A percentile compares a stretch with the other conserved stretches of the same genome.
Conservation (phyloP, 2,113 vertebrate genomes). For the Heterotilapia buettikoferi region DNA sequence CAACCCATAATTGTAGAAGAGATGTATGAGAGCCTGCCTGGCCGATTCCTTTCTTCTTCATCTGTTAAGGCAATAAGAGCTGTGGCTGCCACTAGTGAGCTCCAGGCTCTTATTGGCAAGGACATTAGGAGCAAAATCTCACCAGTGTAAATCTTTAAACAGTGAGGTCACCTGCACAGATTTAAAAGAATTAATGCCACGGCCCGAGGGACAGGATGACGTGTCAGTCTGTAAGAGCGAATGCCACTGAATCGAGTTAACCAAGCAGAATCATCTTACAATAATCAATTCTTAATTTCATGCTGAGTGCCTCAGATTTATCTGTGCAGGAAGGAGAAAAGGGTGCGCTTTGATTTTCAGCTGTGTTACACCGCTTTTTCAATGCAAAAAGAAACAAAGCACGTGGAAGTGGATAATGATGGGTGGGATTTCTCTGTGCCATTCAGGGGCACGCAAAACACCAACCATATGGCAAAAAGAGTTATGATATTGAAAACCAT, state of each 20-base stretch:
- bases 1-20: conserved; percentile 22
- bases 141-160: conserved; percentile 66
- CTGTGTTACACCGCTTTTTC: background rate
- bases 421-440: background rate
- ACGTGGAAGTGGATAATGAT: background rate
- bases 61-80: conserved; percentile 29
- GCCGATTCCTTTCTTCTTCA: conserved; percentile 23
- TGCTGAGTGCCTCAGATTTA: conserved; percentile 71
- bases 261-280: conserved; percentile 66
- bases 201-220: conserved; percentile 32
- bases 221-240: conserved; percentile 13
- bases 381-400: background rate
- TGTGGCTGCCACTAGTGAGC: conserved; percentile 4
- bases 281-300: conserved; percentile 82
- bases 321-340: conserved; percentile 39
- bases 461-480: background rate
- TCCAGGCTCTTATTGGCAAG: conserved; percentile 35
- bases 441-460: background rate
- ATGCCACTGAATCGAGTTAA: conserved; percentile 61
- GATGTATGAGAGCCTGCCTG: background rate
- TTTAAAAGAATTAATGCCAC: conserved; percentile 61
- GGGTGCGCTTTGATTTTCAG: conserved; percentile 49
- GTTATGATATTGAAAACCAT: background rate
- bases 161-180: conserved; percentile 59
- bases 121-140: conserved; percentile 43